Base-by-base conservation (phyloP, 2,888 invertebrate genomes). In the Teinopalpus imperialis region DNA sequence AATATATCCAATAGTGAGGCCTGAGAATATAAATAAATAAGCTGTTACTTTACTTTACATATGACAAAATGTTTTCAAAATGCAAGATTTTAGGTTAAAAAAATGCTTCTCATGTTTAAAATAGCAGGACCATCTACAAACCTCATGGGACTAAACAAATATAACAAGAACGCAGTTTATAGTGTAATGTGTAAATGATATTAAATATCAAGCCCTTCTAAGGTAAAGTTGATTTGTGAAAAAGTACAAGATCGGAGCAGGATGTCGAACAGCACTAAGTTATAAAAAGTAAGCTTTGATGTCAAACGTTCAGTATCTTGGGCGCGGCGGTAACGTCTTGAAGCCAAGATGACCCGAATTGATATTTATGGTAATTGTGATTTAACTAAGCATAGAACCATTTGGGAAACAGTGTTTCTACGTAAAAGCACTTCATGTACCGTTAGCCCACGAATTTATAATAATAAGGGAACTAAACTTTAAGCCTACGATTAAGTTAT, bases 351-450 rank as follows among this genome's bases (percentile, higher is more conserved):
- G 29, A 29, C 39, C 39, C 5, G 29, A n/a, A 29, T 39, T 9
- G 39, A 29, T 29, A 27, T 37, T 27, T 16, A 39, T 29, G 39
- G 8, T 39, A 29, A 39, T 39, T 29, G 9, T 7, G 12, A 14
- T 18, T 31, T 21, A 2, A 40, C n/a, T 20, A 20, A 34, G 13
- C 6, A 7, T 18, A 12, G 6, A 24, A 26, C 5, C 9, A 7
- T 34, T 34, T 3, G 10, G 1, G 9, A 37, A 37, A 27, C 7
- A 7, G 5, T 4, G 6, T 9, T 18, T 18, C 9, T 9, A 9
- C 6, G 9, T 32, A 9, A 32, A 32, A 29, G 16, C 16, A 18
- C 18, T 18, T n/a, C 8, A 5, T 9, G 3, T 32, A 32, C 31
- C 18, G 31, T 32, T 32, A 18, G 3, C 8, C 5, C 18, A 29